These are phyloP conservation scores for Madoqua kirkii DNA, from an alignment of 2,113 vertebrate species.

Conservation along the genomic window DNA sequence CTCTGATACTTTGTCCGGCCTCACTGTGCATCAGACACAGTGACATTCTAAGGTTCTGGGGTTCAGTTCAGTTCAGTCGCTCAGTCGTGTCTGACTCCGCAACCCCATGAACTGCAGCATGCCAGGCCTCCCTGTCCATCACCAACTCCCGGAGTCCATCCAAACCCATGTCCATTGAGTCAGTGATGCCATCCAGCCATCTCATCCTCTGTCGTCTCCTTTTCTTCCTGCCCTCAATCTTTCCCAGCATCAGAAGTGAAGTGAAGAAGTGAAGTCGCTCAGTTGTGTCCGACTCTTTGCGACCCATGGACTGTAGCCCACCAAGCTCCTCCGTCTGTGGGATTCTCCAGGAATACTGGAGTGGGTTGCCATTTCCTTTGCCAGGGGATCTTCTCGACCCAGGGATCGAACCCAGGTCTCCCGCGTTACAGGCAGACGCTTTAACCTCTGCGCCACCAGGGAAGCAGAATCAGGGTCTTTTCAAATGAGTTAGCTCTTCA, in stretches of 20 bases:
- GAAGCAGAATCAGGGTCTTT: background rate
- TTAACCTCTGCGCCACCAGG: too few relatives aligned
- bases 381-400: too few relatives aligned
- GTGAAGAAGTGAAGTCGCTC: too few relatives aligned
- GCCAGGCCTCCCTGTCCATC: background rate
- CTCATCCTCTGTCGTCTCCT: background rate
- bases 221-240: background rate
- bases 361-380: too few relatives aligned
- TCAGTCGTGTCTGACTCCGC: background rate
- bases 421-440: too few relatives aligned
- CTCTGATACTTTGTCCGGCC: background rate
- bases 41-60: background rate
- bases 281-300: too few relatives aligned
- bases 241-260: background rate
- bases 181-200: background rate
- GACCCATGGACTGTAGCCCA: too few relatives aligned
- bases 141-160: background rate
- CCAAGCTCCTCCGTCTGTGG: too few relatives aligned
- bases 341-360: too few relatives aligned
- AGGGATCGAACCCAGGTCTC: too few relatives aligned
- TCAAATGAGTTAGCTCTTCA: background rate
- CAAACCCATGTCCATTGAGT: background rate
- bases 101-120: background rate
- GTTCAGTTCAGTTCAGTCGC: background rate
- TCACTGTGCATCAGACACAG: background rate